These are phyloP conservation scores for Spondyliosoma cantharus DNA, from an alignment of 2,797 vertebrate species.

Conservation along the genomic window DNA sequence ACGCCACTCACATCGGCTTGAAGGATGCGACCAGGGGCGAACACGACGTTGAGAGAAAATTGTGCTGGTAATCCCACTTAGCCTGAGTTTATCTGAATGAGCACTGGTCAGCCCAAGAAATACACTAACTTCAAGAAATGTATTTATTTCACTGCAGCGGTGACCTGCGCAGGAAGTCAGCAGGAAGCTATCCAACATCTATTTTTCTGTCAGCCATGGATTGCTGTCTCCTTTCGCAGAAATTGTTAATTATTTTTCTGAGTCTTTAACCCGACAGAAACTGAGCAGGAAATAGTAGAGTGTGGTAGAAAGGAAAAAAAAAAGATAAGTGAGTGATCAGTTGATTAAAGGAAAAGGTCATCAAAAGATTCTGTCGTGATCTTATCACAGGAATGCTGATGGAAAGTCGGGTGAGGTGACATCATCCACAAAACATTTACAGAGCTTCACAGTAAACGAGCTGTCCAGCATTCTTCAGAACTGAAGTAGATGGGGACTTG, in stretches of 20 bases:
- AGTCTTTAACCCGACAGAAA: not conserved
- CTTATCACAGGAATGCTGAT: too few species aligned
- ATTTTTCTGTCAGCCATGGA: not conserved
- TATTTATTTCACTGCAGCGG: constrained; percentile 6
- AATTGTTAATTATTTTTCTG: not conserved
- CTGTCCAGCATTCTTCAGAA: too few species aligned
- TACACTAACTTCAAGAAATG: not conserved
- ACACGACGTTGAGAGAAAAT: not conserved
- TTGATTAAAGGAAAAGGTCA: too few species aligned
- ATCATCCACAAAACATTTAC: too few species aligned
- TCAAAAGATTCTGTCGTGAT: too few species aligned
- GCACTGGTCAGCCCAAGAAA: not conserved
- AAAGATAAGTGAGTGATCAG: too few species aligned
- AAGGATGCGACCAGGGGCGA: not conserved
- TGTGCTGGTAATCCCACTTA: constrained; percentile 22
- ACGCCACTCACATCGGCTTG: not conserved
- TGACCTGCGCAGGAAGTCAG: not conserved
- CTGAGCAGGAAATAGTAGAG: not conserved
- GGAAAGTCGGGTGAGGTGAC: too few species aligned
- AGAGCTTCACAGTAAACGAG: too few species aligned
- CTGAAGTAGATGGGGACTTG: too few species aligned
- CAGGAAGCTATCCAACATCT: not conserved
- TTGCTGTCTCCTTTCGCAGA: not conserved
- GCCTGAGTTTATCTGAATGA: constrained; percentile 1
- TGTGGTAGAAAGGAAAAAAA: not conserved